phyloP scores from a whole-genome alignment of 1,140 invertebrate genomes.

The Tetramorium alpestre region DNA sequence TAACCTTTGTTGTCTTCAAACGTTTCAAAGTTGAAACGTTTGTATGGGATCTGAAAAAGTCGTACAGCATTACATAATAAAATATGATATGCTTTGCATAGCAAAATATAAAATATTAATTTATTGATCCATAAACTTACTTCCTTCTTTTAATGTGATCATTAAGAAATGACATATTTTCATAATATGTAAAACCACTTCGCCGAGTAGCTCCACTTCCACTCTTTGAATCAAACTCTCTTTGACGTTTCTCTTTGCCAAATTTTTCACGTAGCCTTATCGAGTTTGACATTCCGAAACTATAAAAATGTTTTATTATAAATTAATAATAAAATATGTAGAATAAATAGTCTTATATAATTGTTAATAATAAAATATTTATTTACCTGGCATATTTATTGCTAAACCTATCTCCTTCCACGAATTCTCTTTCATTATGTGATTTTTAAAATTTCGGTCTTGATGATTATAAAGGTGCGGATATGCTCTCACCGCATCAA shows the following conservation, averaged over 20 bases:
- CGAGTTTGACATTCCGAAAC: background rate
- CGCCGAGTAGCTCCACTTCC: background rate
- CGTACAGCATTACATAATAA: no score
- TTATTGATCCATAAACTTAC: background rate
- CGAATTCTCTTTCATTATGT: background rate
- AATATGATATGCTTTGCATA: background rate
- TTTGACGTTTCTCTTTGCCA: background rate
- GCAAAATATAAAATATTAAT: background rate
- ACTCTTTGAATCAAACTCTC: background rate
- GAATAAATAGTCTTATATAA: no score
- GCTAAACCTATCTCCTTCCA: background rate
- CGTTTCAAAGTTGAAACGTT: background rate
- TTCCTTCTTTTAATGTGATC: background rate
- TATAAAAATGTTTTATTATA: background rate
- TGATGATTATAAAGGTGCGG: background rate
- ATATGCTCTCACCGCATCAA: slow-evolving; percentile 4
- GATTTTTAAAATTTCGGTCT: background rate
- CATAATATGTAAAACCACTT: background rate
- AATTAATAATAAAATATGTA: no score
- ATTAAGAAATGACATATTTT: background rate
- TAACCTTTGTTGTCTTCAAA: background rate
- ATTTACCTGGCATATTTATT: background rate
- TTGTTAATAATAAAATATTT: background rate
- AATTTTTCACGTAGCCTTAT: background rate
- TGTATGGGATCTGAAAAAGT: background rate